phyloP scores from a whole-genome alignment of 2,797 vertebrate genomes.

The Hypotaenidia okinawae region DNA sequence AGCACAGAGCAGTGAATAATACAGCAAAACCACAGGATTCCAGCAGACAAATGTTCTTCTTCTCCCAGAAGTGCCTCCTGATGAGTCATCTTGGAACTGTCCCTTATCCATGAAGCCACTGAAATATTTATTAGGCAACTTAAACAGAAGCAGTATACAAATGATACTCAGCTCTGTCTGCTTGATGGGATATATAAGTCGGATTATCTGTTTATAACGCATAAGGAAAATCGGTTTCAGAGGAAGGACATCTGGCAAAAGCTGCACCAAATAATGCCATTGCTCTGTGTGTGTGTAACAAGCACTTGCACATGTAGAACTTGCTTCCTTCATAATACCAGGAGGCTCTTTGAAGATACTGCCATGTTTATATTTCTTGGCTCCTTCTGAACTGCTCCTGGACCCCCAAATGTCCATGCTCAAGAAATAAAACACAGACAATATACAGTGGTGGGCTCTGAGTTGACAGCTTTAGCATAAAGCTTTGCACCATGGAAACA shows the following conservation, averaged over 20 bases:
- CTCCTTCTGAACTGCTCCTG: background rate
- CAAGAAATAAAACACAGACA: background rate
- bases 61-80: constrained; percentile 10
- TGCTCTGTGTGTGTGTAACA: background rate
- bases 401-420: background rate
- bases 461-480: background rate
- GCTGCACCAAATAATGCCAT: background rate
- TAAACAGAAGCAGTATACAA: background rate
- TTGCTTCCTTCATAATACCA: background rate
- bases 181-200: background rate
- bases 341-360: background rate
- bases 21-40: background rate
- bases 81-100: background rate
- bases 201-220: constrained; percentile 22
- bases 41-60: background rate
- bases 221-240: background rate
- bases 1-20: background rate
- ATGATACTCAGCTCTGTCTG: background rate
- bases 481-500: background rate
- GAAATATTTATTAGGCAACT: constrained; percentile 29
- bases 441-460: background rate
- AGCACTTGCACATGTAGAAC: background rate
- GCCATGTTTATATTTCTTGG: background rate
- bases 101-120: background rate
- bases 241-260: constrained; percentile 12